Conservation (phyloP, 2,888 invertebrate species). For the Drosophila parthenogenetica region DNA sequence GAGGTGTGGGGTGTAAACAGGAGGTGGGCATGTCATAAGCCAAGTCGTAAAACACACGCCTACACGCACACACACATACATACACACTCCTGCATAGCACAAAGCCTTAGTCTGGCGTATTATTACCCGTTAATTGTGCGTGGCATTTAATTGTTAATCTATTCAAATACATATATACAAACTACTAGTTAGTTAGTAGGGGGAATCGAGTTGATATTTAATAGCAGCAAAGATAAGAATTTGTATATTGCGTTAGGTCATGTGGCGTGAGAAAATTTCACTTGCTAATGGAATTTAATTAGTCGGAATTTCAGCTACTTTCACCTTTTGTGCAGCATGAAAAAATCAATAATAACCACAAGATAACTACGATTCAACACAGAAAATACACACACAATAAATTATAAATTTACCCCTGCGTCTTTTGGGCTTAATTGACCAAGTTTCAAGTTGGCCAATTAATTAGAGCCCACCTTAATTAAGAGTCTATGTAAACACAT, state of each 20-base stretch:
- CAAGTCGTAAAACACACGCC: slow-evolving; percentile 54
- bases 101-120: slow-evolving; percentile 41
- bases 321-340: background rate
- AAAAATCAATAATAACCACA: slow-evolving; percentile 40
- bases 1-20: slow-evolving; percentile 14
- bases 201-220: slow-evolving; percentile 4
- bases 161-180: slow-evolving; percentile 29
- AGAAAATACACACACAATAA: background rate
- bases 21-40: slow-evolving; percentile 52
- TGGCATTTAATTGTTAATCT: slow-evolving; percentile 78
- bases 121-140: slow-evolving; percentile 74
- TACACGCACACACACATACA: slow-evolving; percentile 23
- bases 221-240: slow-evolving; percentile 46
- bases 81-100: slow-evolving; percentile 10
- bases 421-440: slow-evolving; percentile 3
- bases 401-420: background rate
- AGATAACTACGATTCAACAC: slow-evolving; percentile 1
- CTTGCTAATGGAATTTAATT: slow-evolving; percentile 60
- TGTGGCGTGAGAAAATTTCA: slow-evolving; percentile 39
- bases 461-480: slow-evolving; percentile 12
- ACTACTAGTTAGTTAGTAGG: background rate
- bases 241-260: slow-evolving; percentile 34
- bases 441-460: slow-evolving; percentile 12
- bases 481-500: slow-evolving; percentile 3
- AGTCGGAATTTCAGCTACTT: slow-evolving; percentile 26